phyloP scores from a whole-genome alignment of 2,113 vertebrate species.

The Pelodiscus sinensis region DNA sequence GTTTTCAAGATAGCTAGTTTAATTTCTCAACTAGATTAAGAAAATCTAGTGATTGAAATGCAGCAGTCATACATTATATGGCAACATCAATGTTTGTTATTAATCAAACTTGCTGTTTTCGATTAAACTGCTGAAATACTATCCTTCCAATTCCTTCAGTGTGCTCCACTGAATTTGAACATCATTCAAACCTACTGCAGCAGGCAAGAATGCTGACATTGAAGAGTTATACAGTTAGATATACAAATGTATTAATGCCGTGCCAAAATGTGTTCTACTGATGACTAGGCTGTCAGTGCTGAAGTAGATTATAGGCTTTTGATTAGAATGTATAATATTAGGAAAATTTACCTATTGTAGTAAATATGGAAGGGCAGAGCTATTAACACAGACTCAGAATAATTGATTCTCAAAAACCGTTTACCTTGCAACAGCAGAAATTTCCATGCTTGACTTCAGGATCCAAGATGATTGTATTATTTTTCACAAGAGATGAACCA shows the following conservation, averaged over 20 bases:
- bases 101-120: slow-evolving; percentile 50
- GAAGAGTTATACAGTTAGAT: slow-evolving; percentile 26
- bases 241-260: slow-evolving; percentile 50
- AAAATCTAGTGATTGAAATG: slow-evolving; percentile 55
- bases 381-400: slow-evolving; percentile 23
- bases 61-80: slow-evolving; percentile 34
- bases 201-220: slow-evolving; percentile 33
- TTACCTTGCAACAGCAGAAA: slow-evolving; percentile 34
- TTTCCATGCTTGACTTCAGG: slow-evolving; percentile 22
- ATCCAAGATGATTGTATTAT: slow-evolving; percentile 8
- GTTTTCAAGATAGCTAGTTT: slow-evolving; percentile 61
- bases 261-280: slow-evolving; percentile 46
- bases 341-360: slow-evolving; percentile 40
- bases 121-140: slow-evolving; percentile 47
- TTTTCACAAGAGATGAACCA: slow-evolving; percentile 9
- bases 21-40: slow-evolving; percentile 64
- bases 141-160: slow-evolving; percentile 17
- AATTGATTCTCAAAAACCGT: slow-evolving; percentile 36
- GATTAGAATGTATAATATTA: background rate
- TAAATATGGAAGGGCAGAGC: slow-evolving; percentile 20
- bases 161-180: slow-evolving; percentile 19
- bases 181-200: slow-evolving; percentile 52
- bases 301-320: slow-evolving; percentile 31
- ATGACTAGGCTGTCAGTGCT: slow-evolving; percentile 35
- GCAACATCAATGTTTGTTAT: slow-evolving; percentile 52